A percentile compares a stretch with the other conserved stretches of the same genome.
Evolutionary conservation across 2,797 vertebrate species (phyloP).

Genomic region (Tachyglossus aculeatus): DNA sequence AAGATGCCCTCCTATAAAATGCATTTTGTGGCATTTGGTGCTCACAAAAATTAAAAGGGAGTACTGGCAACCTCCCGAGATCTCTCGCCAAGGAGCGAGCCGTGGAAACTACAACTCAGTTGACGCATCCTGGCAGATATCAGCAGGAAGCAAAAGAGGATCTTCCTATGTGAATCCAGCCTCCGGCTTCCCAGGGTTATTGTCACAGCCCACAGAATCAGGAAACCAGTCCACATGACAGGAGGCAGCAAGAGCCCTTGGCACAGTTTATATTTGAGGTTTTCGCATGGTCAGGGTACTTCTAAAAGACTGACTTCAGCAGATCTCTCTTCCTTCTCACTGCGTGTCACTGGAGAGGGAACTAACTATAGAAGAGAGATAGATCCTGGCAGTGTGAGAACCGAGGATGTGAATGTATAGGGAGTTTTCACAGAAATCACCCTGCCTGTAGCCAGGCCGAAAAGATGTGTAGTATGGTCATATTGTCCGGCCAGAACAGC

Average conservation of each 20-base stretch:
- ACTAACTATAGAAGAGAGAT: too few relatives aligned
- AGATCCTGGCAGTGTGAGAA: too few relatives aligned
- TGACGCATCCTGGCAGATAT: neutral
- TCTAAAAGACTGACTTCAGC: neutral
- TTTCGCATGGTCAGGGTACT: neutral
- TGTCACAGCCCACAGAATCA: neutral
- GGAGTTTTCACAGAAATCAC: too few relatives aligned
- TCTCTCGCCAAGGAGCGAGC: neutral
- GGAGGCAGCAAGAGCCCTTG: rapidly evolving
- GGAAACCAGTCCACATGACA: neutral
- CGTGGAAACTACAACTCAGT: neutral
- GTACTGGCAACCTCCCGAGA: neutral
- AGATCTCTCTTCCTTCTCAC: neutral
- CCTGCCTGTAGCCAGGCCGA: too few relatives aligned
- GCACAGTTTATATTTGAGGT: too few relatives aligned
- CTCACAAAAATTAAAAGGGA: neutral
- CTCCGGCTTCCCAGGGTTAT: too few relatives aligned
- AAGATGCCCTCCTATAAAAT: rapidly evolving
- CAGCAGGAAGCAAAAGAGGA: neutral
- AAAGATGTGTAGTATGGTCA: too few relatives aligned
- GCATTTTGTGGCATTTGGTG: rapidly evolving
- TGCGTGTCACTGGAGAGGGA: neutral
- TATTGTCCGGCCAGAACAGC: neutral
- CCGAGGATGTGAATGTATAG: too few relatives aligned
- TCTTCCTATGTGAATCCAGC: too few relatives aligned